Base-by-base conservation (phyloP, 2,888 invertebrate species). In the Oxyteleia sp. region DNA sequence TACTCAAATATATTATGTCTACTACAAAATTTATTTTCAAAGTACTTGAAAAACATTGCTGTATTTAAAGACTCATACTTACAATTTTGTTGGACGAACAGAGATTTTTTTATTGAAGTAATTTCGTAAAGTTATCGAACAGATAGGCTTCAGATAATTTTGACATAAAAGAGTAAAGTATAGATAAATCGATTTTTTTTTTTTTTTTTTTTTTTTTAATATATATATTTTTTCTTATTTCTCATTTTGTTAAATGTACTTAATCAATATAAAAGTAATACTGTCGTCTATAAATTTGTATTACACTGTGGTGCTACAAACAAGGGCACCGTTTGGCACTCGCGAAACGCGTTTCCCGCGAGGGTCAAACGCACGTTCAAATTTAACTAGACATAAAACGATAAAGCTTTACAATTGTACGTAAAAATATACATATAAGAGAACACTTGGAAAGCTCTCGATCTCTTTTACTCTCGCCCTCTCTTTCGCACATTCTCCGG, bases 361-460 rank as follows among this genome's bases (percentile, higher is more conserved):
- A 45, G 47, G 5, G 18, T 68, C 53, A 78, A 69, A 57, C 61
- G 69, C 29, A 55, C 38, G 10, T 79, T 71, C 8, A 55, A 64
- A 55, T 71, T 8, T 41, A 79, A 79, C 57, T 68, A 78, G 61
- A 71, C 55, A 57, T 20, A 61, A 75, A 81, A 81, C 29, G 26
- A 81, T 75, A 75, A 81, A 81, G 72, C 81, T 74, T 75, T 57
- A 69, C 71, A 76, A 82, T 71, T 69, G 71, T 81, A 82, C 75
- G 43, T 76, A 82, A 71, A 82, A 82, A 80, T 68, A 82, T 82
- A 74, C 51, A 57, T 61, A 72, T 45, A 72, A 71, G 82, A 75
- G 61, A 76, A 78, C 72, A 80, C 61, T 66, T 59, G 59, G 49
- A 72, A 68, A 80, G 53, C 53, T 72, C 47, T 51, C 61, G 35